A percentile compares a stretch with the other conserved stretches of the same genome.
These are phyloP conservation scores for Mormyrops attenuatus DNA, from an alignment of 2,797 vertebrate species.

Conservation along the genomic window DNA sequence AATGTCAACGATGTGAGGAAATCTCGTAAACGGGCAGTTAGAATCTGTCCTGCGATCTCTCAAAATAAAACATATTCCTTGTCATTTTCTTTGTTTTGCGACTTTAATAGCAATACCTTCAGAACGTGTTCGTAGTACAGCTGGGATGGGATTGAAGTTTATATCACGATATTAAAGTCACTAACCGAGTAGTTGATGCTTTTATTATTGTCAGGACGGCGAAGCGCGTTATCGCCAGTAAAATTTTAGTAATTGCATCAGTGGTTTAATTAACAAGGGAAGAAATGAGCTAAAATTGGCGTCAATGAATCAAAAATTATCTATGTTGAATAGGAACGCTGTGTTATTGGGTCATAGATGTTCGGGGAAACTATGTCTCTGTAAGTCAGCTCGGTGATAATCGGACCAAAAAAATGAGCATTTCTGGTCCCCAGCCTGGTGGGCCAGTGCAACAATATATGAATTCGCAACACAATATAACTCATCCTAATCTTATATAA, in stretches of 20 bases:
- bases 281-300: conserved; percentile 3
- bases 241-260: not conserved
- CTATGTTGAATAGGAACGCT: not conserved
- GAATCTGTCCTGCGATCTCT: not conserved
- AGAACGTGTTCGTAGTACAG: not conserved
- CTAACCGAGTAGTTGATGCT: not conserved
- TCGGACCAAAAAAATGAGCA: not conserved
- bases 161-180: not conserved
- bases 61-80: not conserved
- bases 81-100: not conserved
- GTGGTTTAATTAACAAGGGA: not conserved
- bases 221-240: not conserved
- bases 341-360: conserved; percentile 11
- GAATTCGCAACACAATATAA: conserved; percentile 3
- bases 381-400: not conserved
- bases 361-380: not conserved
- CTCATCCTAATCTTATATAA: conserved; percentile 1
- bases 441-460: not conserved
- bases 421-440: not conserved
- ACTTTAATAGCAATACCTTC: not conserved
- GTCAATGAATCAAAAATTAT: not conserved
- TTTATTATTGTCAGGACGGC: not conserved
- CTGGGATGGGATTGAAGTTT: not conserved
- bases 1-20: not conserved
- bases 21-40: not conserved